Conservation (phyloP, 2,888 invertebrate genomes). For the Cataglyphis cursor region DNA sequence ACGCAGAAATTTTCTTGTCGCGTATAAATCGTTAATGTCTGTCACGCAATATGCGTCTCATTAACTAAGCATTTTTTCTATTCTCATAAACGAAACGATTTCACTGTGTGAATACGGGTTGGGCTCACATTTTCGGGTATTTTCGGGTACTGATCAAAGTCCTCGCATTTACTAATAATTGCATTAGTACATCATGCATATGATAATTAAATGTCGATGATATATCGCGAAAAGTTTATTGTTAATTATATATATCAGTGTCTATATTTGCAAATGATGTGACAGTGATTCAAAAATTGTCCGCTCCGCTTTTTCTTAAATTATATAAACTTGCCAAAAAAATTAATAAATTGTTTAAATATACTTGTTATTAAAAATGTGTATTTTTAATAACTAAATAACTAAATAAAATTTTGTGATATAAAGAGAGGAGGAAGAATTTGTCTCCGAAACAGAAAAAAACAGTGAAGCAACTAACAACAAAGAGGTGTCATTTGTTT, state of each 20-base stretch:
- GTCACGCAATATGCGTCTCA: constrained; percentile 33
- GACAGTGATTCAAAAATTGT: not conserved
- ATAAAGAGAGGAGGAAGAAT: not conserved
- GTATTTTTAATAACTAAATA: too few relatives aligned
- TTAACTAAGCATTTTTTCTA: constrained; percentile 41
- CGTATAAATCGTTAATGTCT: constrained; percentile 36
- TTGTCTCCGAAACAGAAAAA: constrained; percentile 17
- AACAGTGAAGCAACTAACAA: constrained; percentile 28
- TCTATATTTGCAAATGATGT: not conserved
- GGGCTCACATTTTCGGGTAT: constrained; percentile 30
- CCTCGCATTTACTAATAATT: constrained; percentile 39
- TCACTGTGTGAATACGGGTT: constrained; percentile 16
- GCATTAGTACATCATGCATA: constrained; percentile 35
- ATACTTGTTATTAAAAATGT: constrained; percentile 12
- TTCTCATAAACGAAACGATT: constrained; percentile 35
- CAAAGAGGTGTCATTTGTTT: constrained; percentile 38
- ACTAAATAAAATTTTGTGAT: too few relatives aligned
- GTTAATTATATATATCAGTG: not conserved
- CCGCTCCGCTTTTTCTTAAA: not conserved
- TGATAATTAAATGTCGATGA: constrained; percentile 47
- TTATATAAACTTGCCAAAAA: constrained; percentile 5
- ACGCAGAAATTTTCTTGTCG: constrained; percentile 6
- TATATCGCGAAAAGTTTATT: constrained; percentile 14
- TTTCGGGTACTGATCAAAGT: constrained; percentile 62
- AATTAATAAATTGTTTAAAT: not conserved